phyloP scores from a whole-genome alignment of 2,888 invertebrate species.

The Maniola hyperantus region DNA sequence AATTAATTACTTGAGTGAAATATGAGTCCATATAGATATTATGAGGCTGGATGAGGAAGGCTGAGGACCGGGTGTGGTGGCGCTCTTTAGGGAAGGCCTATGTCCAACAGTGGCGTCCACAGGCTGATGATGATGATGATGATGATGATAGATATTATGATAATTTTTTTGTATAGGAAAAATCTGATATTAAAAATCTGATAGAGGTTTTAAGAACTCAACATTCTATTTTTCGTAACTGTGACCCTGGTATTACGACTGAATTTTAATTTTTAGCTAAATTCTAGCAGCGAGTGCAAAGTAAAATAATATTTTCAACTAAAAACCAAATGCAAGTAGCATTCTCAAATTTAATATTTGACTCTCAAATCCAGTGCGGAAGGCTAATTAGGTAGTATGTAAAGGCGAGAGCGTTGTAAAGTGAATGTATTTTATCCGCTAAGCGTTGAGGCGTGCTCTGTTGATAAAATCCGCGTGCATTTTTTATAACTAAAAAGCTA shows the following conservation, averaged over 20 bases:
- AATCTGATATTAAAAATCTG: too few relatives aligned
- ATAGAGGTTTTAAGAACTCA: too few relatives aligned
- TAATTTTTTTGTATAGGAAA: too few relatives aligned
- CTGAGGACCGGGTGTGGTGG: too few relatives aligned
- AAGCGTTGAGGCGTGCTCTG: conserved; percentile 16
- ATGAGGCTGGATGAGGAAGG: too few relatives aligned
- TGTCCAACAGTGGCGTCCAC: too few relatives aligned
- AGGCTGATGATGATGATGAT: too few relatives aligned
- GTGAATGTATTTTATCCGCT: conserved; percentile 15
- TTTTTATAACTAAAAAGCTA: conserved; percentile 14
- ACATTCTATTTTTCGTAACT: neutral
- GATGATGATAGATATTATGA: too few relatives aligned
- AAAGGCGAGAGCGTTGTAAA: conserved; percentile 13
- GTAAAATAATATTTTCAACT: conserved; percentile 1
- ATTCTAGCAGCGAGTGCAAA: neutral
- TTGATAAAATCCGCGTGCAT: conserved; percentile 8
- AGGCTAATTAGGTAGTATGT: conserved; percentile 21
- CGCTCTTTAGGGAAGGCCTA: too few relatives aligned
- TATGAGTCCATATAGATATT: too few relatives aligned
- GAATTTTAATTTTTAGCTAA: neutral
- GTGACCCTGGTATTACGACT: neutral
- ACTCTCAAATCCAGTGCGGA: conserved; percentile 10
- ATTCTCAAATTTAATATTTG: conserved; percentile 18
- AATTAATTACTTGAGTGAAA: too few relatives aligned
- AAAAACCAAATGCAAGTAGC: conserved; percentile 1